These are phyloP conservation scores for Polyommatus iphigenia DNA, from an alignment of 2,888 invertebrate species.

Conservation along the genomic window DNA sequence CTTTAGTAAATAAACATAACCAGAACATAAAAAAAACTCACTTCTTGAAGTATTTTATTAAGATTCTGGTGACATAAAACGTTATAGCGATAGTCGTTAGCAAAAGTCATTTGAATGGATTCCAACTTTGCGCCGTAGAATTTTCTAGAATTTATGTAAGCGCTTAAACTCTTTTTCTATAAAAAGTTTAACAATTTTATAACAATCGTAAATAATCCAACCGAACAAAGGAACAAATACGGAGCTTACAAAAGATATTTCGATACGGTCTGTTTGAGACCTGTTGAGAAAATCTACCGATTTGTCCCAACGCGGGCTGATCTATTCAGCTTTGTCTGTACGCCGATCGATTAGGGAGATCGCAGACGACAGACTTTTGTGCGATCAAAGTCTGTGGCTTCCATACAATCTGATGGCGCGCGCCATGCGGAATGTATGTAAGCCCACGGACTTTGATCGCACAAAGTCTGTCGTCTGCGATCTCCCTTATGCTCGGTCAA, in stretches of 20 bases:
- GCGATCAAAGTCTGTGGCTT: no score
- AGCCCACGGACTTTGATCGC: no score
- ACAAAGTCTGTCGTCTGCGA: no score
- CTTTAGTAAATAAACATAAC: background rate
- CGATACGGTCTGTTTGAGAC: slow-evolving; percentile 12
- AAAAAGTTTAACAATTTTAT: slow-evolving; percentile 16
- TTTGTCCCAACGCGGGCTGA: slow-evolving; percentile 3
- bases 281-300: background rate
- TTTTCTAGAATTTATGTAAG: slow-evolving; percentile 24
- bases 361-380: no score
- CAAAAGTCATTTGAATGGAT: slow-evolving; percentile 25
- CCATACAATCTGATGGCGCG: no score
- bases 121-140: slow-evolving; percentile 5
- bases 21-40: background rate
- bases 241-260: slow-evolving; percentile 1
- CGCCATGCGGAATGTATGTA: no score
- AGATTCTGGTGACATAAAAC: slow-evolving; percentile 30
- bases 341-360: no score
- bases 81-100: slow-evolving; percentile 25
- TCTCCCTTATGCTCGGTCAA: no score
- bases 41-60: background rate
- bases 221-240: slow-evolving; percentile 15
- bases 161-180: slow-evolving; percentile 22
- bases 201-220: slow-evolving; percentile 19
- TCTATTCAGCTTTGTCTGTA: slow-evolving; percentile 9